phyloP scores from a whole-genome alignment of 2,113 vertebrate genomes.

The Bos javanicus region DNA sequence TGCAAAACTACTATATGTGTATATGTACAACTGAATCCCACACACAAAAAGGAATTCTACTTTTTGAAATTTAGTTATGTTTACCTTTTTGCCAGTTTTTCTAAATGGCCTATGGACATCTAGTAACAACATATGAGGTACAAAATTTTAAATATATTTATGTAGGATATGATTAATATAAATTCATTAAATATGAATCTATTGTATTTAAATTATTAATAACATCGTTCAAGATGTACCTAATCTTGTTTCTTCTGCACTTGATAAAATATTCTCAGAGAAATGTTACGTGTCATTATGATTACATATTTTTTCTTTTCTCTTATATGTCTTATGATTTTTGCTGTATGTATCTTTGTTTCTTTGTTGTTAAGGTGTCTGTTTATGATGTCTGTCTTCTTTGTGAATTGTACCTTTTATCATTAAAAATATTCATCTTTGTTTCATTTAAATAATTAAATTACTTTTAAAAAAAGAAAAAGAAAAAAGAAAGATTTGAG shows the following conservation, averaged over 20 bases:
- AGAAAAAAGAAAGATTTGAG: neutral
- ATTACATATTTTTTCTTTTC: neutral
- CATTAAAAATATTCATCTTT: neutral
- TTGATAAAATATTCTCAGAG: neutral
- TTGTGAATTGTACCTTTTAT: neutral
- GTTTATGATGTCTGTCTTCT: neutral
- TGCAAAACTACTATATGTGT: neutral
- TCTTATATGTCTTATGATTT: neutral
- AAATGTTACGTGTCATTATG: neutral
- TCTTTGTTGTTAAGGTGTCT: neutral
- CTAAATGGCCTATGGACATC: neutral
- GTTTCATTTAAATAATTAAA: neutral
- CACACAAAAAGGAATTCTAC: neutral
- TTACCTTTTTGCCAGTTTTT: neutral
- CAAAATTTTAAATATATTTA: neutral
- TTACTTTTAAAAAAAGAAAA: neutral
- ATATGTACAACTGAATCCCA: neutral
- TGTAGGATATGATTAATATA: neutral
- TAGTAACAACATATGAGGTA: neutral
- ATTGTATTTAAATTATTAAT: neutral
- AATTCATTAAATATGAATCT: neutral
- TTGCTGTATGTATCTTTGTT: neutral
- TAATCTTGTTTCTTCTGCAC: neutral
- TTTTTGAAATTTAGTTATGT: neutral
- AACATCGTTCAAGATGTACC: neutral